Evolutionary conservation across 2,797 vertebrate species (phyloP), one percentile per base, ranked within the genome.

Genomic region (Microcaecilia unicolor): DNA sequence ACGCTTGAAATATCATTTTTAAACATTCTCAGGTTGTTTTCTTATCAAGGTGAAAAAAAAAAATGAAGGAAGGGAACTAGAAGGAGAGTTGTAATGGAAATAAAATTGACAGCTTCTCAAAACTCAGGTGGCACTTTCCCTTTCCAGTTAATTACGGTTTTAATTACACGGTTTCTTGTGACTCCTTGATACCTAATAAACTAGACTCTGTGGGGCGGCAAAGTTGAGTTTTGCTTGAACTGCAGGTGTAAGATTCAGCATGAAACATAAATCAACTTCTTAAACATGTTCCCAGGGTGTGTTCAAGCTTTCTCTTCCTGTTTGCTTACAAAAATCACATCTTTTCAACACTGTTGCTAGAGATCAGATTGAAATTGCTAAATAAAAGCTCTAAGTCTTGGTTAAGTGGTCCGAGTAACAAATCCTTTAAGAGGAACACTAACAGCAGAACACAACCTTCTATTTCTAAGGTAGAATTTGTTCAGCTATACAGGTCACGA

Each of bases 111-210:
- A 84, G 79, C 72, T 71, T 83, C 77, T 85, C 74, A 80, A 80
- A 84, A 82, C 78, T 85, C 76, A 82, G 77, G 78, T 84, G 81
- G 80, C 79, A 81, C 73, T 81, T 84, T 81, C 66, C 61, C 74
- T 78, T 78, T 74, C 72, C 73, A 80, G 80, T 84, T 85, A 83
- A 84, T 83, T 84, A 79, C 65, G 34, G 69, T 84, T 84, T 84
- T 87, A 84, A 86, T 85, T 85, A 83, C 79, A 72, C 47, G 64
- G 78, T 81, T 85, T 85, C 83, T 83, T 82, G 81, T 71, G 67
- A 82, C 83, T 80, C 78, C 77, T 85, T 80, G 76, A 75, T 82
- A 84, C 74, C 78, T 85, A 85, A 82, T 84, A 87, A 84, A 83
- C 65, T 72, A 83, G 74, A 67, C 78, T 80, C 79, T 78, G 74